Conservation (phyloP, 2,888 invertebrate species). For the Patella depressa region DNA sequence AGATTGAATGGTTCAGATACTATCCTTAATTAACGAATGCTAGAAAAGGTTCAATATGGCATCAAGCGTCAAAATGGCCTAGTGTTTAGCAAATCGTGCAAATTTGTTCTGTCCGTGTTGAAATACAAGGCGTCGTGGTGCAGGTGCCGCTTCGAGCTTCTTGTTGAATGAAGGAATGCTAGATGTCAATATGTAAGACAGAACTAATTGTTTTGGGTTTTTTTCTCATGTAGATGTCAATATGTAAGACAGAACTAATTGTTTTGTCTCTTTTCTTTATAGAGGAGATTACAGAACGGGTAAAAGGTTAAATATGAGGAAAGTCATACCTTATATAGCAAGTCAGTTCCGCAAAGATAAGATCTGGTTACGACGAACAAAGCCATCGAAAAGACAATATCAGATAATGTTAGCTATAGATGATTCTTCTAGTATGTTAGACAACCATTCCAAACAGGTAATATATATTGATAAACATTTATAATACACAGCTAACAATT, state of each 20-base stretch:
- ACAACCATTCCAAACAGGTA: constrained; percentile 76
- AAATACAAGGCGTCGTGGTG: too few relatives aligned
- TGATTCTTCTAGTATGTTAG: constrained; percentile 84
- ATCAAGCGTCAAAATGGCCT: too few relatives aligned
- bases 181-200: too few relatives aligned
- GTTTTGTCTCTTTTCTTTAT: constrained; percentile 23
- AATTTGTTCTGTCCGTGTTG: too few relatives aligned
- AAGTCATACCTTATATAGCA: constrained; percentile 98
- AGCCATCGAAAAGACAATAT: constrained; percentile 95
- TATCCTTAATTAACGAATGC: too few relatives aligned
- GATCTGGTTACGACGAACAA: constrained; percentile 96
- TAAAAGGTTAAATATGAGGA: constrained; percentile 97
- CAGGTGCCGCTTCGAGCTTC: too few relatives aligned
- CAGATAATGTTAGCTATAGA: constrained; percentile 93
- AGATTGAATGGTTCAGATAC: too few relatives aligned
- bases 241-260: neutral
- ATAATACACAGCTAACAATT: too few relatives aligned
- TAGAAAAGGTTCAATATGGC: too few relatives aligned
- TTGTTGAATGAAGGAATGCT: too few relatives aligned
- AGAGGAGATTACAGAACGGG: constrained; percentile 96
- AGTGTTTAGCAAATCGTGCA: too few relatives aligned
- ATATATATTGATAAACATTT: neutral
- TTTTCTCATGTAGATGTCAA: neutral
- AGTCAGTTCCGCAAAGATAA: constrained; percentile 99
- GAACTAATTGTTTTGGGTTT: neutral